Conservation (phyloP, 2,113 vertebrate genomes). For the Lophochroa leadbeateri region DNA sequence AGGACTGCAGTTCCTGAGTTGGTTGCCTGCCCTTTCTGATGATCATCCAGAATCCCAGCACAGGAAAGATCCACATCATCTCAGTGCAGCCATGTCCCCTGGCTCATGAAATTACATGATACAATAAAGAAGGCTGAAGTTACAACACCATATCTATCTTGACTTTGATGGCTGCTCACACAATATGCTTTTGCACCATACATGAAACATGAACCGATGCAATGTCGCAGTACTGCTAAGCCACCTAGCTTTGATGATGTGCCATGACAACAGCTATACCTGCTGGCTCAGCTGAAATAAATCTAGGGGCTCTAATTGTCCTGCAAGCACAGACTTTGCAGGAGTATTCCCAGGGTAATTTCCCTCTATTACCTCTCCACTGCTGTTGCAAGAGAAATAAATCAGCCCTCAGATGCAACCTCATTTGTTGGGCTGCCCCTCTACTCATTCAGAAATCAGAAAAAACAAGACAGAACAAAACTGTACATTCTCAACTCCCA, state of each 20-base stretch:
- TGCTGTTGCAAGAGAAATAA: neutral
- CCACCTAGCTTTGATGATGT: conserved; percentile 3
- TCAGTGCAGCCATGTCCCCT: neutral
- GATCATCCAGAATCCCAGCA: neutral
- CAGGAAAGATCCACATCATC: neutral
- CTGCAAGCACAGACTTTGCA: neutral
- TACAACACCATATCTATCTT: neutral
- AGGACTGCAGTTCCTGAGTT: neutral
- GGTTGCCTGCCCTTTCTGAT: neutral
- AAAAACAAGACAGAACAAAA: neutral
- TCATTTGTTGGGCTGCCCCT: neutral
- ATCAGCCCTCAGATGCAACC: neutral
- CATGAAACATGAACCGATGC: neutral
- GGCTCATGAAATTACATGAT: neutral
- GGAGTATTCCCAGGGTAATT: neutral
- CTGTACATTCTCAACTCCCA: neutral
- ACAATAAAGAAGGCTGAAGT: neutral
- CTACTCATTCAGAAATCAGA: neutral
- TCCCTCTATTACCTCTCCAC: neutral
- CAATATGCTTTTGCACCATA: neutral
- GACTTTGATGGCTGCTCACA: neutral
- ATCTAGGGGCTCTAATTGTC: neutral
- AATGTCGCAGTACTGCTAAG: neutral
- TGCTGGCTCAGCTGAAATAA: neutral
- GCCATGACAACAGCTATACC: neutral